These are phyloP conservation scores for Drosophila falleni DNA, from an alignment of 2,888 invertebrate species.

Conservation along the genomic window DNA sequence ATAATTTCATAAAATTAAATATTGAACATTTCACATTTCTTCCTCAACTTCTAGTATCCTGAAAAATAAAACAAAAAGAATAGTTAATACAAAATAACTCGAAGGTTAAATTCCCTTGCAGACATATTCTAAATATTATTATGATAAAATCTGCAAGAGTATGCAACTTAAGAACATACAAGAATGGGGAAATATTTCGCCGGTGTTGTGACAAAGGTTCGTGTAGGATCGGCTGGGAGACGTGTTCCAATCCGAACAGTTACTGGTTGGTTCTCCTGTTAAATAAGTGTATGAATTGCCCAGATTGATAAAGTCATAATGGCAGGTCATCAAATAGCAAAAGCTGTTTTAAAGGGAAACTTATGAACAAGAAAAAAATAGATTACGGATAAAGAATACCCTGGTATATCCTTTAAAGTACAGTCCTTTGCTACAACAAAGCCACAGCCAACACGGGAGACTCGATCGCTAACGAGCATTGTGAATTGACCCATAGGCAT, in stretches of 20 bases:
- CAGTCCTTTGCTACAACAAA: conserved; percentile 37
- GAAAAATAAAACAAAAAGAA: neutral
- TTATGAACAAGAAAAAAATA: neutral
- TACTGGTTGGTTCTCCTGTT: conserved; percentile 28
- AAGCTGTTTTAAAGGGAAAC: conserved; percentile 7
- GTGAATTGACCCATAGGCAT: conserved; percentile 2
- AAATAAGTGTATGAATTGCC: conserved; percentile 25
- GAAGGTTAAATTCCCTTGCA: neutral
- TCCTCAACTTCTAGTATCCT: neutral
- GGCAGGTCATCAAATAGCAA: conserved; percentile 50
- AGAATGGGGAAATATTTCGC: conserved; percentile 6
- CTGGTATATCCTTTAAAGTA: rapidly evolving
- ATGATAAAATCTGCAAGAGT: neutral
- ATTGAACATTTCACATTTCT: neutral
- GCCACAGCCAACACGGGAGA: conserved; percentile 55
- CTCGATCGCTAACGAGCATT: conserved; percentile 36
- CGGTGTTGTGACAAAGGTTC: conserved; percentile 43
- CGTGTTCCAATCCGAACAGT: conserved; percentile 35
- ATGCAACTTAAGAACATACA: neutral
- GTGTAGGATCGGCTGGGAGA: conserved; percentile 20
- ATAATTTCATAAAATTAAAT: neutral
- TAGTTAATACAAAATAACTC: neutral
- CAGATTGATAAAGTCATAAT: conserved; percentile 39
- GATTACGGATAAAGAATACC: conserved; percentile 3
- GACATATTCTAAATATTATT: neutral